These are phyloP conservation scores for Lutjanus argentimaculatus DNA, from an alignment of 2,797 vertebrate species.

Conservation along the genomic window DNA sequence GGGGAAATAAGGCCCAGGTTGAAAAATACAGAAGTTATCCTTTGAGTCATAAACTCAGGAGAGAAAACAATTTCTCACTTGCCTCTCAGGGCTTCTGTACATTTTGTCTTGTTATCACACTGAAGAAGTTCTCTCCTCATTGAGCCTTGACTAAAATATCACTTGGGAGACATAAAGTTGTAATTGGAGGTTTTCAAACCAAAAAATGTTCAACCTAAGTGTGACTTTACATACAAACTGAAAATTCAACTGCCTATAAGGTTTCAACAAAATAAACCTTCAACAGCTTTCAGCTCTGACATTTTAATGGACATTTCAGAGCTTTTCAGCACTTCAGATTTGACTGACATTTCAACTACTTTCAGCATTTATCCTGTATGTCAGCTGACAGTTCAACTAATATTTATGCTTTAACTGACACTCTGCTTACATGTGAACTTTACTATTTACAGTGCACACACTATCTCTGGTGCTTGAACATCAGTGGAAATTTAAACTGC, in stretches of 20 bases:
- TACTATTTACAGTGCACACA: background rate
- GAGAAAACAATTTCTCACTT: too few relatives aligned
- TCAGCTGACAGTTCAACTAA: background rate
- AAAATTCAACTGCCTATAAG: background rate
- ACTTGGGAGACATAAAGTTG: background rate
- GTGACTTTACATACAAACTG: background rate
- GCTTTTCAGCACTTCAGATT: background rate
- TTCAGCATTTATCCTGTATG: background rate
- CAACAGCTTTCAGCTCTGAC: background rate
- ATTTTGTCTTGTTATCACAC: background rate
- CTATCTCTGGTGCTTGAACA: background rate
- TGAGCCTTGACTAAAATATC: slow-evolving; percentile 14
- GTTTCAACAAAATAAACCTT: background rate
- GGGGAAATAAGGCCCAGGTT: too few relatives aligned
- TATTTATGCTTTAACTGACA: background rate
- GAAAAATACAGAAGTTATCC: too few relatives aligned
- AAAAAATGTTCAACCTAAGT: background rate
- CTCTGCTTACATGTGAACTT: background rate
- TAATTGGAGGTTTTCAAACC: background rate
- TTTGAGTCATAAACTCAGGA: too few relatives aligned
- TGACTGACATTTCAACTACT: background rate
- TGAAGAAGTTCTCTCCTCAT: background rate
- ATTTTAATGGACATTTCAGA: background rate
- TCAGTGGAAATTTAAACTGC: background rate
- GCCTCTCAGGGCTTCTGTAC: too few relatives aligned